Evolutionary conservation across 2,888 invertebrate species (phyloP).

Genomic region (Rapana venosa): DNA sequence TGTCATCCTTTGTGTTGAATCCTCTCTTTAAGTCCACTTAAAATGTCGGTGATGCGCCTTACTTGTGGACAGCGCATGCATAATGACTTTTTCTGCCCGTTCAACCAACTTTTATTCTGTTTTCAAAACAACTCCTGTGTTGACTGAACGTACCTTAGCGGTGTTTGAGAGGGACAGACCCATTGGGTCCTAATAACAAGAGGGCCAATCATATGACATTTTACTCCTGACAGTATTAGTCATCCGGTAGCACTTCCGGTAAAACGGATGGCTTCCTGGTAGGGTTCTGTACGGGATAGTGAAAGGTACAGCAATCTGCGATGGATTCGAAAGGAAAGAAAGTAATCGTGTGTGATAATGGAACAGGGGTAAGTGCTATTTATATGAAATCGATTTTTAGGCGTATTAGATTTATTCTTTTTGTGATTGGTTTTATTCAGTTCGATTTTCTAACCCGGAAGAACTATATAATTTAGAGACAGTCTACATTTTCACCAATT

Average conservation of each 20-base stretch:
- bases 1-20: too few species aligned
- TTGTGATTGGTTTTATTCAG: background rate
- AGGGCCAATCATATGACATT: slow-evolving; percentile 36
- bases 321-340: slow-evolving; percentile 99
- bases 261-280: background rate
- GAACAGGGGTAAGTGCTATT: slow-evolving; percentile 94
- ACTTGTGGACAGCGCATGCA: too few species aligned
- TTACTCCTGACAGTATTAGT: background rate
- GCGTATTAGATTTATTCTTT: background rate
- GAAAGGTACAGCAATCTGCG: slow-evolving; percentile 42
- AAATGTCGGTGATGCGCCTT: too few species aligned
- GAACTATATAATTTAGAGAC: background rate
- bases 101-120: too few species aligned
- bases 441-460: slow-evolving; percentile 25
- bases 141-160: too few species aligned
- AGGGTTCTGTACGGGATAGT: background rate
- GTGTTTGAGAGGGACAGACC: background rate
- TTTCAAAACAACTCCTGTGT: too few species aligned
- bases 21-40: too few species aligned
- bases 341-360: slow-evolving; percentile 99
- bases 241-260: slow-evolving; percentile 50
- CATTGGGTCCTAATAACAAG: slow-evolving; percentile 37
- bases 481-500: too few species aligned
- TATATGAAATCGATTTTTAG: background rate
- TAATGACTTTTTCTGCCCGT: too few species aligned